These are phyloP conservation scores for Muricea muricata DNA, from an alignment of 92 coral and sea anemone species.

Conservation along the genomic window DNA sequence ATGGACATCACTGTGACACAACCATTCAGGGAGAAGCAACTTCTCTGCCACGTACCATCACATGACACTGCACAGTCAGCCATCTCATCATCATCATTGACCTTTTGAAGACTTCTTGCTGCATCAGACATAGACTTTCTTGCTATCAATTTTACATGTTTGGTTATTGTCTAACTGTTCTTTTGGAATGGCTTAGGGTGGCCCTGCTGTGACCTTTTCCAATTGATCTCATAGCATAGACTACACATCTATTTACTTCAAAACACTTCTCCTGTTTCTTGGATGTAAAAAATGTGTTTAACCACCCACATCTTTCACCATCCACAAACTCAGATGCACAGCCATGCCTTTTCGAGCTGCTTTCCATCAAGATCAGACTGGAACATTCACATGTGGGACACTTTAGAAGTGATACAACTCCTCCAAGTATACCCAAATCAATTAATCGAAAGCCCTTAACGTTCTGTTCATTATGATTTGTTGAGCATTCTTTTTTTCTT, in stretches of 20 bases:
- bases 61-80: no score
- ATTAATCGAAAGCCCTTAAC: constrained; percentile 36
- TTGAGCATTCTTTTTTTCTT: neutral
- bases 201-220: no score
- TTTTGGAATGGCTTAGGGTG: constrained; percentile 42
- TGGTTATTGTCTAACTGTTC: neutral
- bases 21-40: no score
- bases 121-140: neutral
- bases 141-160: neutral
- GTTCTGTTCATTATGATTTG: neutral
- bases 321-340: neutral
- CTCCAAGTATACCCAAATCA: neutral
- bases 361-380: neutral
- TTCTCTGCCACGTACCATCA: no score
- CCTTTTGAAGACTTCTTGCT: neutral
- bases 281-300: no score
- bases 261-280: no score
- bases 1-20: no score
- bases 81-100: no score
- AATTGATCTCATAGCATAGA: constrained; percentile 54
- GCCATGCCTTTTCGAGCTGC: neutral
- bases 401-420: neutral
- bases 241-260: constrained; percentile 53
- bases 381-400: neutral
- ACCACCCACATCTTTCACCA: neutral